Evolutionary conservation across 1,140 invertebrate species (phyloP), one percentile per base, ranked within the genome.

Genomic region (Drosophila nikananu): DNA sequence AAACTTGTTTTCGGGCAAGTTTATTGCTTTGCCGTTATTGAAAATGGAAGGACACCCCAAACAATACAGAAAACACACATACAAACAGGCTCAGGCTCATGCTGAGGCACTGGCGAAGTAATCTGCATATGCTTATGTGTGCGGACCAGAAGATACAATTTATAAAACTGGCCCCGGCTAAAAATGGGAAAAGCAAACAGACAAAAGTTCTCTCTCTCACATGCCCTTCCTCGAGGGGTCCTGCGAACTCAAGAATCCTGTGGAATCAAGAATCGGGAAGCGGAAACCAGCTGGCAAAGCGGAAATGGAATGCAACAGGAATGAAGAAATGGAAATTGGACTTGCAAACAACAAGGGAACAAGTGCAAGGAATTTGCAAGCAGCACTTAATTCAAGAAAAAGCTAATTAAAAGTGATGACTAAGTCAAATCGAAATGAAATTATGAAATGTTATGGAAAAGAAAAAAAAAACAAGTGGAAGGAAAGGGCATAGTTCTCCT

Each of bases 11-110:
- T 64, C 48, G 77, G 54, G 58, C 59, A 79, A 83, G 61, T 83
- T 83, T 83, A 83, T 83, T 83, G 80, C 68, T 79, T 75, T 82
- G 74, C 63, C 68, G 74, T 83, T 83, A 83, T 83, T 83, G 81
- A 79, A 83, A 83, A 75, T 66, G 71, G 21, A 63, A 49, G 19
- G 54, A 57, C 54, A 39, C 35, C 35, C 54, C 44, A 44, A 27
- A 46, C 68, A 37, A 57, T 25, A 39, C 52, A 23, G 19, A 3
- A 10, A 17, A 21, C 42, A 41, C 62, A 58, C 10, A n/a, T n/a
- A 49, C 60, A 35, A 8, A 35, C 32, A 35, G 2, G 30, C 30
- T 9, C 21, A 32, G 25, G 25, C 42, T 51, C 15, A 41, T 30
- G 32, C 55, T 42, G 41, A 37, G 9, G 35, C 57, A 48, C 23